Evolutionary conservation across 2,113 vertebrate species (phyloP), one percentile per base, ranked within the genome.

Genomic region (Phocoena phocoena): DNA sequence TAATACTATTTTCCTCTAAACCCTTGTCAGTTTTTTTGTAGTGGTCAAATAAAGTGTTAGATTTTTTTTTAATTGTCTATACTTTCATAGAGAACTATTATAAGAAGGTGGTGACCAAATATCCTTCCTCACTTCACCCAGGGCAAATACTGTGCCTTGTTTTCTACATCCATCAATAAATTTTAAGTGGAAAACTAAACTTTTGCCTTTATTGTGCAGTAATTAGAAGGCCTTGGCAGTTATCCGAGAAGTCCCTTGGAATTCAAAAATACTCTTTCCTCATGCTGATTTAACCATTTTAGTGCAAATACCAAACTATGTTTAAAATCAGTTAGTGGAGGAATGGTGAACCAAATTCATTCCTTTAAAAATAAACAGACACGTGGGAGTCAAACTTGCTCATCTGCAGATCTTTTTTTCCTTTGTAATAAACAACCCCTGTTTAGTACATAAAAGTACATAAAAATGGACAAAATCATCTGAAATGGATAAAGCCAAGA

Each of bases 161-260:
- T 93, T 95, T 67, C 14, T 53, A 65, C 26, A 21, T 90, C 62
- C 18, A 18, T 31, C 63, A 62, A 38, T 82, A 92, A 90, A 15
- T 31, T 95, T 81, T 77, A 97, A 95, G 81, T 74, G 21, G 50
- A 96, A 97, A 83, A 80, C 71, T 77, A 73, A 85, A 68, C 25
- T 88, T 92, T 47, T 25, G 4, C 67, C 67, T 88, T 80, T 65
- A 36, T 44, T 95, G 2, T 26, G 4, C 8, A 70, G 2, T 50
- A 28, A 95, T 77, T 93, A 76, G 50, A 96, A 97, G 25, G 15
- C 2, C 4, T 5, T 17, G 8, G 47, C 31, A 20, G 13, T 70
- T 84, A 44, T 67, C 1, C 17, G 12, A 93, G 53, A 85, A 93
- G 2, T 1, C 17, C 17, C 73, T 80, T 83, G 25, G 5, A 93